These are phyloP conservation scores for Lepidurus arcticus DNA, from an alignment of 1,140 invertebrate species.

Conservation along the genomic window DNA sequence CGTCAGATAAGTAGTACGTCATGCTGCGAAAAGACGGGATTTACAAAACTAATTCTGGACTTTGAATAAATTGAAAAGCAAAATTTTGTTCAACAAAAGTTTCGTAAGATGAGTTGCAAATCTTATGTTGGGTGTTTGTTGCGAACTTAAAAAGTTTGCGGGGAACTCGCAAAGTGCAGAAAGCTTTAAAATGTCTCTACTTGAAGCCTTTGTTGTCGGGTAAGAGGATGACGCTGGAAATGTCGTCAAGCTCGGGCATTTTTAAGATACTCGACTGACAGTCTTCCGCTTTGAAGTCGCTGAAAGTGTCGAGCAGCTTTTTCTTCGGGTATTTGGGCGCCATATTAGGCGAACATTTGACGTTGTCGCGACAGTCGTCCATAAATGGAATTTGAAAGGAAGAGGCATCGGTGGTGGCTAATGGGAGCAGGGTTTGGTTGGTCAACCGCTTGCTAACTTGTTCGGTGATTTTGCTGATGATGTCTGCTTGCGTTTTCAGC, in stretches of 20 bases:
- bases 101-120: not conserved
- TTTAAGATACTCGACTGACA: slow-evolving; percentile 27
- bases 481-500: slow-evolving; percentile 23
- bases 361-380: not conserved
- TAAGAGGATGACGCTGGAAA: slow-evolving; percentile 57
- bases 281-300: slow-evolving; percentile 28
- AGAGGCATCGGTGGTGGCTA: not conserved
- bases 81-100: not conserved
- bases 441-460: slow-evolving; percentile 18
- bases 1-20: slow-evolving; percentile 48
- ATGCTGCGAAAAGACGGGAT: slow-evolving; percentile 42
- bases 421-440: not conserved
- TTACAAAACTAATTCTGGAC: slow-evolving; percentile 7
- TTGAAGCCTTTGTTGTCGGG: slow-evolving; percentile 69
- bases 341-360: slow-evolving; percentile 23
- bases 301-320: slow-evolving; percentile 7
- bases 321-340: slow-evolving; percentile 24
- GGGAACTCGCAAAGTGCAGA: not conserved
- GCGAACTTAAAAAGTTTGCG: not conserved
- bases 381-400: not conserved
- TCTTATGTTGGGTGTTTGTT: too few relatives aligned
- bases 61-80: slow-evolving; percentile 9
- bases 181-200: slow-evolving; percentile 47
- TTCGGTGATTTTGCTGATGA: slow-evolving; percentile 14
- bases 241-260: slow-evolving; percentile 43